A percentile compares a stretch with the other conserved stretches of the same genome.
These are phyloP conservation scores for Sparidentex hasta DNA, from an alignment of 2,797 vertebrate genomes.

Conservation along the genomic window DNA sequence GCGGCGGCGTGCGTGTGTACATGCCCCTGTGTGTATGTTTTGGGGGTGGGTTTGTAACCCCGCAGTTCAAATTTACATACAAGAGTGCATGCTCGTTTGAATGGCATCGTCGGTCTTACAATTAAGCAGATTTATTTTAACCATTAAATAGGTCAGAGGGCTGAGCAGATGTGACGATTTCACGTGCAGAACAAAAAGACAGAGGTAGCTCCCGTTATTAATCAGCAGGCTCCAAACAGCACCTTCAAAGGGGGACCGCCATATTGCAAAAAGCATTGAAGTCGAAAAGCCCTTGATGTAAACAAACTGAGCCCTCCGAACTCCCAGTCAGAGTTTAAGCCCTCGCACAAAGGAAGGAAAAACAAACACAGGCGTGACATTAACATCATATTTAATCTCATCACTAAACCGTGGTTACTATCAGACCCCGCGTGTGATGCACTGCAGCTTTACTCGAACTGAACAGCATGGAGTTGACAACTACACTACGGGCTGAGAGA, in stretches of 20 bases:
- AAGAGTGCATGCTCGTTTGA: conserved; percentile 31
- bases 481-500: conserved; percentile 3
- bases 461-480: conserved; percentile 23
- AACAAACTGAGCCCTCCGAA: conserved; percentile 39
- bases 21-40: conserved; percentile 1
- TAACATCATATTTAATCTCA: conserved; percentile 49
- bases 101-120: conserved; percentile 29
- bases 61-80: conserved; percentile 43
- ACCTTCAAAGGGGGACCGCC: conserved; percentile 42
- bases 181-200: conserved; percentile 29
- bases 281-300: conserved; percentile 35
- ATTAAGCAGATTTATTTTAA: conserved; percentile 31
- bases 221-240: conserved; percentile 25
- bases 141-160: conserved; percentile 36
- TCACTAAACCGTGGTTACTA: conserved; percentile 39
- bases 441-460: conserved; percentile 28
- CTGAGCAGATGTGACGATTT: conserved; percentile 37
- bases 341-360: conserved; percentile 37
- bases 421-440: conserved; percentile 26
- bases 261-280: conserved; percentile 43
- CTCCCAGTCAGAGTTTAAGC: conserved; percentile 36
- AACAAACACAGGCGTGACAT: conserved; percentile 43
- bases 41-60: conserved; percentile 10
- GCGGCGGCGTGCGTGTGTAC: not conserved
- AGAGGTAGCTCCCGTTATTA: conserved; percentile 40